A percentile compares a stretch with the other conserved stretches of the same genome.
phyloP scores from a whole-genome alignment of 2,797 vertebrate genomes.

The Sebastes kiyomatsui region DNA sequence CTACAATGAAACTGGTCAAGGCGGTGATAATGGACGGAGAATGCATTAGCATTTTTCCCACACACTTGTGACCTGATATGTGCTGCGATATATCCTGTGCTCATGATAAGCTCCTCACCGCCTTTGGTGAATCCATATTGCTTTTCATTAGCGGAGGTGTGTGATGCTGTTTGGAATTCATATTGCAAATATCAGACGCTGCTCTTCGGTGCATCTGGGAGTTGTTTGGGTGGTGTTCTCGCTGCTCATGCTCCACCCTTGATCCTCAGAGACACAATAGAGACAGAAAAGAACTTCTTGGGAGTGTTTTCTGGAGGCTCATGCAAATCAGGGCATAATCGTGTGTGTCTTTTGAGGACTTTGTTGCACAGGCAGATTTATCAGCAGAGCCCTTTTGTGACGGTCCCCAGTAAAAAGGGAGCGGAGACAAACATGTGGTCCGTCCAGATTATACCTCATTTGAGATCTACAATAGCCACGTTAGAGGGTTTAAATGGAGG shows the following conservation, averaged over 20 bases:
- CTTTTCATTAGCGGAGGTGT: conserved; percentile 22
- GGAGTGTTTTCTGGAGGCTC: conserved; percentile 56
- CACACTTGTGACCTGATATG: conserved; percentile 23
- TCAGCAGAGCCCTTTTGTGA: conserved; percentile 71
- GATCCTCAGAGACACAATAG: conserved; percentile 67
- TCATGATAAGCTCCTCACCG: conserved; percentile 5
- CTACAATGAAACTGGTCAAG: conserved; percentile 46
- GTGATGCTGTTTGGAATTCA: conserved; percentile 47
- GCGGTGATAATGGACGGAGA: conserved; percentile 38
- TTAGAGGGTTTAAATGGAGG: conserved; percentile 61
- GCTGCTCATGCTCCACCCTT: conserved; percentile 49
- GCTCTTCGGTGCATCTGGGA: conserved; percentile 12
- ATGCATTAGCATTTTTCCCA: conserved; percentile 51
- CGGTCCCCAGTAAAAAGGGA: conserved; percentile 43
- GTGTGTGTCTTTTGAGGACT: conserved; percentile 55
- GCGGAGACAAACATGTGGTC: conserved; percentile 71
- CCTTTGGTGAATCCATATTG: conserved; percentile 34
- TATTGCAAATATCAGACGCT: conserved; percentile 14
- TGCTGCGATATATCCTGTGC: conserved; percentile 19
- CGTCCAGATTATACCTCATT: conserved; percentile 76
- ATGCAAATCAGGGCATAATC: conserved; percentile 65
- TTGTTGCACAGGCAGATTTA: conserved; percentile 80
- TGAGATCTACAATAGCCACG: conserved; percentile 68
- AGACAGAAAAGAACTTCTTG: conserved; percentile 63
- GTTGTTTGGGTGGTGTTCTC: conserved; percentile 19